Conservation (phyloP, 2,797 vertebrate genomes). For the Cephalopachus bancanus region DNA sequence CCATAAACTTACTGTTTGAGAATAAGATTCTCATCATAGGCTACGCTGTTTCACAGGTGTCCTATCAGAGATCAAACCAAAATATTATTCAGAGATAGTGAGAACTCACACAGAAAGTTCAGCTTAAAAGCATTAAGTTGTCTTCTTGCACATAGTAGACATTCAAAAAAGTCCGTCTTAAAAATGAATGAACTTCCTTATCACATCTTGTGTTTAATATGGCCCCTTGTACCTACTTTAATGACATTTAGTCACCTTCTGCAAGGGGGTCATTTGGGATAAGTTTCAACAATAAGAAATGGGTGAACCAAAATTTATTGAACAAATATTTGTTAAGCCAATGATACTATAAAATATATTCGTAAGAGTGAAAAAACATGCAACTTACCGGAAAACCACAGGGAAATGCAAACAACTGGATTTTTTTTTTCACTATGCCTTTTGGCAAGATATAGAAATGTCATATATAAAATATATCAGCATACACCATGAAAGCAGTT, state of each 20-base stretch:
- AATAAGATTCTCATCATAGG: too few species aligned
- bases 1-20: neutral
- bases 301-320: neutral
- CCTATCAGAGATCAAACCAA: neutral
- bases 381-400: neutral
- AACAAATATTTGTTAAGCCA: neutral
- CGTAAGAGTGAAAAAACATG: neutral
- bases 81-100: too few species aligned
- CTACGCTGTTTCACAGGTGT: neutral
- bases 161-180: fast-evolving
- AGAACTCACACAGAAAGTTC: neutral
- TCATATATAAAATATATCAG: neutral
- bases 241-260: too few species aligned
- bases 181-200: neutral
- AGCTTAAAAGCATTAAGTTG: fast-evolving
- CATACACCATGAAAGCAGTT: too few species aligned
- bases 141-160: neutral
- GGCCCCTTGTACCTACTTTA: too few species aligned
- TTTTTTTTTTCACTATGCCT: neutral
- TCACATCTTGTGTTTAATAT: fast-evolving
- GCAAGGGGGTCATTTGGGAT: neutral
- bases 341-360: fast-evolving
- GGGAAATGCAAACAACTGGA: neutral
- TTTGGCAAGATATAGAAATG: neutral
- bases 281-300: neutral